Evolutionary conservation across 2,113 vertebrate genomes (phyloP).

Genomic region (sheep (Ovis aries)): DNA sequence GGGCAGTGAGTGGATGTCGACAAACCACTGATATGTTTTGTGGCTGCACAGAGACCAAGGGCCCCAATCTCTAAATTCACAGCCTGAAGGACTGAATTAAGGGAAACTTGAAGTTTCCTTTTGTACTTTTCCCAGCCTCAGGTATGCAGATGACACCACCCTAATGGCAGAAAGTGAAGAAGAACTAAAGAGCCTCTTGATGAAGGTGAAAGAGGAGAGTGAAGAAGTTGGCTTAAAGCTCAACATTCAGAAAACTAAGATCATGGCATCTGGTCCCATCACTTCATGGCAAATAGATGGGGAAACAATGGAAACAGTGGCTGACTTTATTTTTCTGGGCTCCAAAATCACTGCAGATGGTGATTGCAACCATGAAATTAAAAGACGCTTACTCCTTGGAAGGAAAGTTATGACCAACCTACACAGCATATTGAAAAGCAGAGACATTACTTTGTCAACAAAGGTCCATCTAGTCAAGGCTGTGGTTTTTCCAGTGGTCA

Average conservation of each 20-base stretch:
- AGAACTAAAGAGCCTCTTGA: background rate
- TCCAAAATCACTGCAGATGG: background rate
- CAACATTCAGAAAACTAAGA: background rate
- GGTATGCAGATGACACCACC: background rate
- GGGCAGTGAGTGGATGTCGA: fast-evolving
- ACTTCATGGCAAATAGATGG: background rate
- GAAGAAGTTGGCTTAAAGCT: background rate
- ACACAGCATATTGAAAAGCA: background rate
- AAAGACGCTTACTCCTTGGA: background rate
- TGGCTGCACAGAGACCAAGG: fast-evolving
- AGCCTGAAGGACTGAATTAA: background rate
- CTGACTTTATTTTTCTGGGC: background rate
- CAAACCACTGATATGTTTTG: background rate
- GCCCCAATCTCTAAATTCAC: background rate
- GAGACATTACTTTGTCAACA: background rate
- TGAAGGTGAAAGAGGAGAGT: background rate
- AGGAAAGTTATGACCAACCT: background rate
- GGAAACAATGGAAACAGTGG: background rate
- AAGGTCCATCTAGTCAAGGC: background rate
- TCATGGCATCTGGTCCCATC: background rate
- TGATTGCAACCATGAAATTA: background rate
- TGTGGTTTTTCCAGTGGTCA: background rate
- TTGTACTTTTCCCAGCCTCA: background rate
- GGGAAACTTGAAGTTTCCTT: background rate
- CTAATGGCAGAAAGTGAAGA: background rate